phyloP scores from a whole-genome alignment of 2,888 invertebrate genomes.

The Polyommatus iphigenia region DNA sequence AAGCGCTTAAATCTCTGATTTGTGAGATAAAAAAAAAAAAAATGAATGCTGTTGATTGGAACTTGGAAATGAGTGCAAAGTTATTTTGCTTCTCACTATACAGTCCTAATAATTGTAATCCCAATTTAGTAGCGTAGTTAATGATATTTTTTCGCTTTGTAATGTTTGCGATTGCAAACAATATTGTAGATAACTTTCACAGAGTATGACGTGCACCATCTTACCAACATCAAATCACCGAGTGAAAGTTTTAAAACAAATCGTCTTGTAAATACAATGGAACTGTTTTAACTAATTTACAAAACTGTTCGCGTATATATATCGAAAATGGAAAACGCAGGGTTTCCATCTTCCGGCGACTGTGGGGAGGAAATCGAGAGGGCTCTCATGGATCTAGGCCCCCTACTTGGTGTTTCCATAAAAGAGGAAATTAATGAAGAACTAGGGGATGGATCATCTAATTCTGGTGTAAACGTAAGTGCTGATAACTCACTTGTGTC shows the following conservation, averaged over 20 bases:
- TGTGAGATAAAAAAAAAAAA: not conserved
- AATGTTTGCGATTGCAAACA: not conserved
- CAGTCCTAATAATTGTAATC: not conserved
- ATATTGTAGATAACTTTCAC: conserved; percentile 49
- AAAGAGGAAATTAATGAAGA: conserved; percentile 73
- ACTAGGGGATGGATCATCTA: conserved; percentile 48
- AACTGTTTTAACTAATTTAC: not conserved
- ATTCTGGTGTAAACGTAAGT: conserved; percentile 56
- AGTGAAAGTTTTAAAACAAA: conserved; percentile 64
- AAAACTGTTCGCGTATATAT: not conserved
- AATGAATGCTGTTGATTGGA: not conserved
- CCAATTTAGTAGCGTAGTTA: not conserved
- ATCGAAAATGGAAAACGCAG: conserved; percentile 64
- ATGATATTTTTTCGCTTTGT: not conserved
- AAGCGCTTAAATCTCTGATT: too few species aligned
- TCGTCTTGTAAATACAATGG: conserved; percentile 38
- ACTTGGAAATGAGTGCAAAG: not conserved
- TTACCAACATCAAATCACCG: conserved; percentile 53
- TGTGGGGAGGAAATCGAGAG: conserved; percentile 74
- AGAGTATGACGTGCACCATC: conserved; percentile 66
- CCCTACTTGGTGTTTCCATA: conserved; percentile 69
- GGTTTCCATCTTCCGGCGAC: conserved; percentile 65
- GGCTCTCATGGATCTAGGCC: conserved; percentile 73
- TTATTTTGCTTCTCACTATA: not conserved
- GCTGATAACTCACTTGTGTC: not conserved